A percentile compares a stretch with the other conserved stretches of the same genome.
These are phyloP conservation scores for Copsychus sechellarum DNA, from an alignment of 2,113 vertebrate genomes.

Conservation along the genomic window DNA sequence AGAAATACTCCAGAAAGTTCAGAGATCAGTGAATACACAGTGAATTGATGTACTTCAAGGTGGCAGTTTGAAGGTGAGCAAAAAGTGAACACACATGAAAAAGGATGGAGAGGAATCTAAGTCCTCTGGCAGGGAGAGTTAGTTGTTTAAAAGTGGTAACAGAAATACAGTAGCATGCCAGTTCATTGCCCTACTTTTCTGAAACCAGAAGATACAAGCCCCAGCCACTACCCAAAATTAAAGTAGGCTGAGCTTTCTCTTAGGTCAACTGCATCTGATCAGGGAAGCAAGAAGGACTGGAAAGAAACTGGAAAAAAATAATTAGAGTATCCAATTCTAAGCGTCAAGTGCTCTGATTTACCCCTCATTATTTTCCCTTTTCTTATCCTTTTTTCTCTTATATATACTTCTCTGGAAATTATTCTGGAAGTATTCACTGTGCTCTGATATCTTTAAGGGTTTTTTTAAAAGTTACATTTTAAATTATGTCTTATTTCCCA, in stretches of 20 bases:
- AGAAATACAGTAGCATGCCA: background rate
- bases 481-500: background rate
- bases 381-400: background rate
- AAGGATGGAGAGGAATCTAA: background rate
- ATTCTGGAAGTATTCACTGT: background rate
- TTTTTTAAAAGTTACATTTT: background rate
- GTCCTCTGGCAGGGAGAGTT: background rate
- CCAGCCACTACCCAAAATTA: background rate
- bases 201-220: background rate
- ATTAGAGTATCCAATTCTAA: background rate
- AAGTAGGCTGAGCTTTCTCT: background rate
- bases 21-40: background rate
- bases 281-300: background rate
- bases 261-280: background rate
- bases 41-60: background rate
- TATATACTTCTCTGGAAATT: background rate
- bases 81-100: background rate
- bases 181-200: background rate
- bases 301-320: background rate
- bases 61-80: background rate
- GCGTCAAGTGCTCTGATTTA: background rate
- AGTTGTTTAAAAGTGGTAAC: background rate
- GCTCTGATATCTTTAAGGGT: background rate
- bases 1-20: background rate
- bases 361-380: background rate